A percentile compares a stretch with the other conserved stretches of the same genome.
Conservation (phyloP, 37 sponge, comb jelly and placozoan genomes). For the Geodia barretti region DNA sequence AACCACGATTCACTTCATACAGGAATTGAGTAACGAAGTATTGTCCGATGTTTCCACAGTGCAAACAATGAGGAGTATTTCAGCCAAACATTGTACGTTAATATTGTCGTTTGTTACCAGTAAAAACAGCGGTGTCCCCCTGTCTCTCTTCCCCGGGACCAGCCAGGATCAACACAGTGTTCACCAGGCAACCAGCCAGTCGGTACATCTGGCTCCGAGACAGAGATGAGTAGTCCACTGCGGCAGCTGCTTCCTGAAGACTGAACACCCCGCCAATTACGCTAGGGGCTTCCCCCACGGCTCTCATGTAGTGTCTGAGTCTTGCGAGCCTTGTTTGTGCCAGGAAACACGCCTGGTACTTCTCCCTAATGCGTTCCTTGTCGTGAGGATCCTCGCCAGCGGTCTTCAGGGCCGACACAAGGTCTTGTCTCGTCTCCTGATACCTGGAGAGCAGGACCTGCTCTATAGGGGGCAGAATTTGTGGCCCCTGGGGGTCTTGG, state of each 20-base stretch:
- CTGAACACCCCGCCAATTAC: not conserved
- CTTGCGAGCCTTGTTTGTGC: slow-evolving; percentile 39
- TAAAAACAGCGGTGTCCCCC: too few relatives aligned
- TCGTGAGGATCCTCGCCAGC: not conserved
- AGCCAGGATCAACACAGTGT: slow-evolving; percentile 41
- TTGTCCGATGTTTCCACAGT: too few relatives aligned
- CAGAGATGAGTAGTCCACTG: not conserved
- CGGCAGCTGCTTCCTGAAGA: slow-evolving; percentile 3
- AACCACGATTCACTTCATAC: too few relatives aligned
- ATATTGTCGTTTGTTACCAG: too few relatives aligned
- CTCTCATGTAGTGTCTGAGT: slow-evolving; percentile 26
- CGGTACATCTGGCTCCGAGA: slow-evolving; percentile 46
- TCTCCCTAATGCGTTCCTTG: slow-evolving; percentile 8
- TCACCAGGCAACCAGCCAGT: slow-evolving; percentile 37
- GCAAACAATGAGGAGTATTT: too few relatives aligned
- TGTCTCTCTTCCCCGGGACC: not conserved
- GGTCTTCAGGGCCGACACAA: slow-evolving; percentile 14
- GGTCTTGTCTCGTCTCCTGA: slow-evolving; percentile 17
- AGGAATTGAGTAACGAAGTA: too few relatives aligned
- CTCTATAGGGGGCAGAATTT: slow-evolving; percentile 36
- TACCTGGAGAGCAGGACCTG: slow-evolving; percentile 45
- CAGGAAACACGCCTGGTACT: slow-evolving; percentile 51
- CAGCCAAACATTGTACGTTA: too few relatives aligned
- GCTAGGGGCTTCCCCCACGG: not conserved
- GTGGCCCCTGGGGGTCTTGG: not conserved